Evolutionary conservation across 1,140 invertebrate genomes (phyloP), one percentile per base, ranked within the genome.

Genomic region (Palaemon carinicauda): DNA sequence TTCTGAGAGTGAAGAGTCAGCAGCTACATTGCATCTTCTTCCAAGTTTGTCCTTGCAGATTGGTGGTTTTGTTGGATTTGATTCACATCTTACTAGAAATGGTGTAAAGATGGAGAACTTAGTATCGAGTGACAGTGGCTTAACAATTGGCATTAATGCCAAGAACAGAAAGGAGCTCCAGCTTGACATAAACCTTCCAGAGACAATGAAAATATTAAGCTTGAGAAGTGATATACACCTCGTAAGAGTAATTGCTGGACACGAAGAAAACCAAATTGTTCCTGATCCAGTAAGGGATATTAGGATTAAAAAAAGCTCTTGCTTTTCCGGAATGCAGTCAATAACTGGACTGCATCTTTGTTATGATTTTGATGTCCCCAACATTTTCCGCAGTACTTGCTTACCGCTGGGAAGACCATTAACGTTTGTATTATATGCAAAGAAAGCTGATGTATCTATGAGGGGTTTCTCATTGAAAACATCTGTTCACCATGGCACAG

Each of bases 291-390:
- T 86, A 60, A 79, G 33, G 27, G 84, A 86, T 29, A 27, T 80
- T 19, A 86, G 84, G 51, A 27, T 86, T 52, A 31, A 14, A 5
- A 31, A 7, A 2, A 24, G 41, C 0, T 71, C 75, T 14, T 86
- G 84, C 33, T 10, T 80, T 60, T 54, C 4, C 50, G 69, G 12
- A 24, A 17, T 86, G 9, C 77, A 86, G 31, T 52, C 75, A 21
- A 29, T 74, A 10, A 15, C 74, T 33, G 84, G 78, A 17, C 51
- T 86, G 27, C 54, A 21, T 51, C 21, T 86, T 15, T 86, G 84
- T 53, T 80, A 86, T 56, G 77, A 86, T 19, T 12, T 86, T 27
- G 69, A 86, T 65, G 31, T 80, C 27, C 84, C 84, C 3, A 65
- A 86, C 29, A n/a, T 86, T 19, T 54, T 80, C 84, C 84, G 52